These are phyloP conservation scores for Meghimatium bilineatum DNA, from an alignment of 2,888 invertebrate genomes.

Conservation along the genomic window DNA sequence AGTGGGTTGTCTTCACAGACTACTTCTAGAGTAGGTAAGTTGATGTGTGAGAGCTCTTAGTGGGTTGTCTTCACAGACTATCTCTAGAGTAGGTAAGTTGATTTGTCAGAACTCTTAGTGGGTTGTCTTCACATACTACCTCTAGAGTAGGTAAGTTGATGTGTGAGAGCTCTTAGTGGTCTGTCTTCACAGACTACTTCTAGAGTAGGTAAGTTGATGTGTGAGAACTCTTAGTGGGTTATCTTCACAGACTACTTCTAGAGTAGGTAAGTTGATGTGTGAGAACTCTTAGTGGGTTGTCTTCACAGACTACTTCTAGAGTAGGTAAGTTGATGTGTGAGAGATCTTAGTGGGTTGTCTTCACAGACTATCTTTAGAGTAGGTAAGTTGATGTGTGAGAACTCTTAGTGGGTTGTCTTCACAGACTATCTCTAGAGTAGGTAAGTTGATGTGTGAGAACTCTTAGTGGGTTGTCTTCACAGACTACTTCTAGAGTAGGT, in stretches of 20 bases:
- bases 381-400: constrained; percentile 89
- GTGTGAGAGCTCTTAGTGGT: constrained; percentile 91
- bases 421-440: constrained; percentile 87
- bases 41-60: constrained; percentile 93
- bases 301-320: constrained; percentile 87
- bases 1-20: constrained; percentile 90
- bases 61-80: constrained; percentile 88
- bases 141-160: constrained; percentile 87
- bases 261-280: constrained; percentile 89
- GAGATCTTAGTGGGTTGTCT: constrained; percentile 89
- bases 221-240: constrained; percentile 92
- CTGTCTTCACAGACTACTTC: constrained; percentile 89
- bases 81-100: constrained; percentile 87
- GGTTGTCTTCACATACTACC: constrained; percentile 88
- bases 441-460: constrained; percentile 90
- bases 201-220: constrained; percentile 87
- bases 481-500: constrained; percentile 87
- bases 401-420: constrained; percentile 90
- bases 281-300: constrained; percentile 90
- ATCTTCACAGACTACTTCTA: constrained; percentile 87
- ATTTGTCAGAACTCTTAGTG: constrained; percentile 92
- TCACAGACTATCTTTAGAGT: constrained; percentile 88
- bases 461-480: constrained; percentile 89
- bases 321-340: constrained; percentile 89
- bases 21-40: constrained; percentile 85